Base-by-base conservation (phyloP, 2,113 vertebrate genomes). In the Oryzias javanicus region DNA sequence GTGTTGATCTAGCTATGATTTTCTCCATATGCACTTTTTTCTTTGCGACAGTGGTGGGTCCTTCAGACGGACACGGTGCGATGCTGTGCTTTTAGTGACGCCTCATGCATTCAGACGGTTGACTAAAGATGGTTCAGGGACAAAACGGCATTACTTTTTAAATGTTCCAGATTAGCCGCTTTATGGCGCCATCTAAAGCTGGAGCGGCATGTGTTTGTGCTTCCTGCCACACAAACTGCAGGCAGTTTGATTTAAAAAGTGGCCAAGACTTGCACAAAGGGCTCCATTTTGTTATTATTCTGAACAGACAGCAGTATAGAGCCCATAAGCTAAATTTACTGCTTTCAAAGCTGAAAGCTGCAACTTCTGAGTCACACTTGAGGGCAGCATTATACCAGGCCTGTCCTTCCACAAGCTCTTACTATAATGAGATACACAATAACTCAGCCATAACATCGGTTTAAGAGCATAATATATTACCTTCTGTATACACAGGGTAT, bases 341-440 rank as follows among this genome's bases (percentile, higher is more conserved):
- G 14, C 59, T 60, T 55, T 25, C 47, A 47, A 66, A 70, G 53
- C 15, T 52, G 60, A 55, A 71, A 53, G 70, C 15, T 71, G 80
- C 62, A 67, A 70, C 82, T 69, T 53, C 6, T 48, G 53, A 72
- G 80, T 4, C 71, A 74, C 82, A 87, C 85, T 87, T 85, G 85
- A 85, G 76, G 85, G 85, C 85, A 87, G 85, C 82, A 87, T 78
- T 67, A 76, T 60, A 54, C 80, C 61, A 42, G 54, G 51, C 41
- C 67, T 71, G 51, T 73, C 49, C 53, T 49, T 67, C 60, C 29
- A 45, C 47, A 14, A 8, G 53, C 77, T 69, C 60, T 64, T 42
- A 59, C 10, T 45, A 42, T 69, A 78, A 82, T 75, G 53, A 83
- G 64, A 60, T 55, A 42, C 61, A 49, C 55, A 70, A 46, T 19